Percentiles rank a stretch among this genome's conserved stretches.
Evolutionary conservation across 2,888 invertebrate species (phyloP).

Genomic region (Drosophila neonasuta): DNA sequence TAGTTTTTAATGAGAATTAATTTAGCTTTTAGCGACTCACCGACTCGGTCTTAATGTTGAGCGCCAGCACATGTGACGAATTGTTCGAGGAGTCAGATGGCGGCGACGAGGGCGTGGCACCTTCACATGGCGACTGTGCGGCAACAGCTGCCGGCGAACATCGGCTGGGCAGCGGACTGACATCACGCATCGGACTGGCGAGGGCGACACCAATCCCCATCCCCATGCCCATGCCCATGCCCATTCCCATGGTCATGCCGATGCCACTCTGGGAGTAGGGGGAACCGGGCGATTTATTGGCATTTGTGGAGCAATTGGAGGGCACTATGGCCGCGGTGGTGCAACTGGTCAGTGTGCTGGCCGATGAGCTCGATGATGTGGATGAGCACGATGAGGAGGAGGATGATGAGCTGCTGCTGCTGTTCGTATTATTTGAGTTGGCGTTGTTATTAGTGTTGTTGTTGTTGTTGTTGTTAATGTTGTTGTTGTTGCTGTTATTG

Average conservation of each 20-base stretch:
- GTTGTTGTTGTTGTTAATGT: slow-evolving; percentile 29
- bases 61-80: slow-evolving; percentile 69
- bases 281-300: slow-evolving; percentile 75
- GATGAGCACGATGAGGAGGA: slow-evolving; percentile 77
- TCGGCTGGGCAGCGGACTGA: slow-evolving; percentile 57
- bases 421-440: slow-evolving; percentile 43
- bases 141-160: slow-evolving; percentile 48
- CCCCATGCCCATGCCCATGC: neutral
- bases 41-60: slow-evolving; percentile 80
- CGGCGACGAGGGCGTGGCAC: slow-evolving; percentile 51
- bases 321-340: slow-evolving; percentile 79
- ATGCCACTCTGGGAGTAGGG: slow-evolving; percentile 66
- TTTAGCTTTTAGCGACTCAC: slow-evolving; percentile 70
- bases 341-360: slow-evolving; percentile 68
- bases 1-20: slow-evolving; percentile 32
- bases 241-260: slow-evolving; percentile 37
- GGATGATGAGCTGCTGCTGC: slow-evolving; percentile 76
- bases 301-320: slow-evolving; percentile 77
- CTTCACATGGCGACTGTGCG: slow-evolving; percentile 58
- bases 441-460: slow-evolving; percentile 42
- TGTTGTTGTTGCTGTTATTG: slow-evolving; percentile 29
- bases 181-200: slow-evolving; percentile 43
- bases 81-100: slow-evolving; percentile 55
- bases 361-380: slow-evolving; percentile 70
- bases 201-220: slow-evolving; percentile 34